phyloP scores from a whole-genome alignment of 2,888 invertebrate species.

The Petrolisthes cinctipes region DNA sequence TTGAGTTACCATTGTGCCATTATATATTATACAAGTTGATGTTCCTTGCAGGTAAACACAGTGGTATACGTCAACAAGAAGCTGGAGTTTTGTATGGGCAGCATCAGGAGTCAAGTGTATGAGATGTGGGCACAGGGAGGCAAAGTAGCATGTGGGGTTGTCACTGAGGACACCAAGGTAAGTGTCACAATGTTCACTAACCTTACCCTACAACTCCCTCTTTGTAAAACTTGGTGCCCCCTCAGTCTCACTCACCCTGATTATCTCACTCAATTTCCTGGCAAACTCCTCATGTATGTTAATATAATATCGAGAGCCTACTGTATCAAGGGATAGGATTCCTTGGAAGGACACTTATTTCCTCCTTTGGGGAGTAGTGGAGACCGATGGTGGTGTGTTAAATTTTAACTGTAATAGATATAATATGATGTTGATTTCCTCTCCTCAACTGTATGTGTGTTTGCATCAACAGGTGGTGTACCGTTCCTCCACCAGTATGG shows the following conservation, averaged over 20 bases:
- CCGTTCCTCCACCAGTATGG: conserved; percentile 96
- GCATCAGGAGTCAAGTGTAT: conserved; percentile 75
- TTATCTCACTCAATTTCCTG: too few relatives aligned
- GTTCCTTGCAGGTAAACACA: conserved; percentile 79
- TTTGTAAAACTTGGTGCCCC: too few relatives aligned
- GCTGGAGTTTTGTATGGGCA: conserved; percentile 85
- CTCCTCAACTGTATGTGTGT: neutral
- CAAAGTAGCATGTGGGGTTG: conserved; percentile 93
- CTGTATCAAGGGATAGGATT: too few relatives aligned
- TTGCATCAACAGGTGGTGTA: conserved; percentile 81
- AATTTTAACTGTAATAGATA: too few relatives aligned
- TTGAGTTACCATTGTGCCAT: too few relatives aligned
- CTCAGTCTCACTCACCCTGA: too few relatives aligned
- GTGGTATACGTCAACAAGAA: conserved; percentile 96
- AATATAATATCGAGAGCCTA: too few relatives aligned
- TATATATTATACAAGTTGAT: neutral
- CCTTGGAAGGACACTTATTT: too few relatives aligned
- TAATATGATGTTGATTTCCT: neutral
- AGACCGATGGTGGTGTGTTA: too few relatives aligned
- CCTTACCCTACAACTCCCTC: too few relatives aligned
- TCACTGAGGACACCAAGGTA: conserved; percentile 93
- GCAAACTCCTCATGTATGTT: too few relatives aligned
- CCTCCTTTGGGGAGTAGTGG: too few relatives aligned
- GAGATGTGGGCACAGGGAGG: conserved; percentile 98
- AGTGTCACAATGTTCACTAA: neutral